Conservation (phyloP, 2,888 invertebrate species). For the Philonicus albiceps region DNA sequence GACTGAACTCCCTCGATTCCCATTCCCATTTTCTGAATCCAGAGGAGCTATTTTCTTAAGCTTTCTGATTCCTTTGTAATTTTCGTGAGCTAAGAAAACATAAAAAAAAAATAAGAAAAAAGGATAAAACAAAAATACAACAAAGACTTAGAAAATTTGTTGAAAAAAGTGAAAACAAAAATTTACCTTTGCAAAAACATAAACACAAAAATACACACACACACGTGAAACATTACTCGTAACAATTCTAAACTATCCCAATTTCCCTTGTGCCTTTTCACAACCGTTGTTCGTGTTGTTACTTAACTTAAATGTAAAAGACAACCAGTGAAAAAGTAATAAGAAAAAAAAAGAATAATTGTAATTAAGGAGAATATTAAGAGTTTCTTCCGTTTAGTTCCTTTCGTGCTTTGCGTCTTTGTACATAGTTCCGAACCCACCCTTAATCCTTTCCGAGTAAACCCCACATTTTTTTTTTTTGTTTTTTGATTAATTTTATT, state of each 20-base stretch:
- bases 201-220: neutral
- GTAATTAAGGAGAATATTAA: conserved; percentile 21
- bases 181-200: neutral
- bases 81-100: neutral
- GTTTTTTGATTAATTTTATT: no score
- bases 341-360: conserved; percentile 42
- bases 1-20: neutral
- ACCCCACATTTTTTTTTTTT: neutral
- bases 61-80: neutral
- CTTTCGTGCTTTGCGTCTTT: conserved; percentile 7
- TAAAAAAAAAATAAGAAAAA: no score
- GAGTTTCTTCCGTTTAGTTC: neutral
- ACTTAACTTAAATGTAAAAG: conserved; percentile 49
- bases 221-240: conserved; percentile 3
- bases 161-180: neutral
- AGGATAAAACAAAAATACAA: neutral
- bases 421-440: conserved; percentile 1
- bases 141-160: neutral
- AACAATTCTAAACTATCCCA: conserved; percentile 51
- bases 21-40: neutral
- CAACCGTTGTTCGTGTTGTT: conserved; percentile 52
- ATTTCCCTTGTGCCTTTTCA: conserved; percentile 55
- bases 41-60: neutral
- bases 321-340: conserved; percentile 47
- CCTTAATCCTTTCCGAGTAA: neutral